phyloP scores from a whole-genome alignment of 2,797 vertebrate genomes.

The Agapornis canus region DNA sequence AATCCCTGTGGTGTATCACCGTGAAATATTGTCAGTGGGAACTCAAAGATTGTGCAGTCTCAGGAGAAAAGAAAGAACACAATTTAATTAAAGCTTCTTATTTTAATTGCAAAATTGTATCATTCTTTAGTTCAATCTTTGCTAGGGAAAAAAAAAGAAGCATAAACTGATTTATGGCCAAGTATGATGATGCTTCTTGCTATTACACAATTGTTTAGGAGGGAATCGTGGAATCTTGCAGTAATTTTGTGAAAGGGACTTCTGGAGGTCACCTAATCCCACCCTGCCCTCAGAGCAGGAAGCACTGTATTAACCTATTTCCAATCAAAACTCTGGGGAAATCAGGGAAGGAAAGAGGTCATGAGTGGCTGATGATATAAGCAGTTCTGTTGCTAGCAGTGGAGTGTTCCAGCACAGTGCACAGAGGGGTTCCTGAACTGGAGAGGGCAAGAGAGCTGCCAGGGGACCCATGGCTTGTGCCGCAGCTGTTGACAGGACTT shows the following conservation, averaged over 20 bases:
- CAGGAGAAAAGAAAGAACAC: background rate
- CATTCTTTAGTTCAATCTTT: background rate
- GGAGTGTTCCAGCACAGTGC: background rate
- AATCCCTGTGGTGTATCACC: background rate
- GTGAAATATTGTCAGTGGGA: background rate
- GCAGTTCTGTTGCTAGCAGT: background rate
- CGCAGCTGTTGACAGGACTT: background rate
- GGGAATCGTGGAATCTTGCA: background rate
- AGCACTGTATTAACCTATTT: background rate
- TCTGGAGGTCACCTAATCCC: background rate
- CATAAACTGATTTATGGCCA: background rate
- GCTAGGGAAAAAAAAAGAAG: background rate
- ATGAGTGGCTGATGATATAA: background rate
- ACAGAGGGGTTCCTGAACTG: background rate
- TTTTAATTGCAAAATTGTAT: slow-evolving; percentile 28
- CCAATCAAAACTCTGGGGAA: background rate
- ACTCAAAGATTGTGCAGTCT: background rate
- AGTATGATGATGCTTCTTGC: background rate
- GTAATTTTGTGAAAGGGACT: background rate
- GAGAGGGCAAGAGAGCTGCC: background rate
- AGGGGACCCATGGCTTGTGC: background rate
- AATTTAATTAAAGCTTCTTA: slow-evolving; percentile 17
- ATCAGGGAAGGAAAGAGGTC: background rate
- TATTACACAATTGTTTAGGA: background rate
- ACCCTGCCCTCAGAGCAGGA: background rate